Base-by-base conservation (phyloP, 2,113 vertebrate species). In the Uria lomvia region DNA sequence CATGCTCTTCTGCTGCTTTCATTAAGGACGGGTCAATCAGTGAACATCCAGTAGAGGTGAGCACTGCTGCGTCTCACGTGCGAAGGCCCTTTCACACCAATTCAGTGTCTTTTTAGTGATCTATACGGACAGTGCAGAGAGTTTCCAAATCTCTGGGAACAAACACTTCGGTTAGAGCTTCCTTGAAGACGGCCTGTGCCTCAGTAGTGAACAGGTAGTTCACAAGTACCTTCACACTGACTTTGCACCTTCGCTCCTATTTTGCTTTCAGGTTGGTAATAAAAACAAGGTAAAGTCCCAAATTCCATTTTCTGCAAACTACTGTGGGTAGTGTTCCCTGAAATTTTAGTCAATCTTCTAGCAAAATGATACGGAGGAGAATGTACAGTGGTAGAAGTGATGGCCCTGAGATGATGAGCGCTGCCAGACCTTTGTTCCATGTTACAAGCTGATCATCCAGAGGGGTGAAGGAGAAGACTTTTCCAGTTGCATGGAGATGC, bases 191-290 rank as follows among this genome's bases (percentile, higher is more conserved):
- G 22, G 0, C 7, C 1, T 3, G 10, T 79, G 29, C 47, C 42
- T 71, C 50, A 18, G 68, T 17, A 81, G 42, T 2, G 36, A 81
- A 7, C 29, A 17, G 30, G 49, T 66, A 42, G 30, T 63, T 90
- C 71, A 21, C 66, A 75, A 42, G 38, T 18, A 3, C 66, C 18
- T 30, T 58, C 43, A 23, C 0, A 0, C 27, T 38, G 32, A 15
- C 47, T 82, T 82, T 47, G 72, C 15, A 20, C 27, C 38, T 78
- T 50, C 7, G 1, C 50, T 72, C 5, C 3, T 8, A 40, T 71
- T 88, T 72, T 67, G 32, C 24, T 86, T 78, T 65, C 26, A 40
- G 14, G 17, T 73, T 17, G 32, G 20, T 82, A 55, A 55, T 50
- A 40, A 66, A 56, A 78, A 21, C 32, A 21, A 8, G 4, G 4